Base-by-base conservation (phyloP, 1,140 invertebrate species). In the Melanaphis sacchari region DNA sequence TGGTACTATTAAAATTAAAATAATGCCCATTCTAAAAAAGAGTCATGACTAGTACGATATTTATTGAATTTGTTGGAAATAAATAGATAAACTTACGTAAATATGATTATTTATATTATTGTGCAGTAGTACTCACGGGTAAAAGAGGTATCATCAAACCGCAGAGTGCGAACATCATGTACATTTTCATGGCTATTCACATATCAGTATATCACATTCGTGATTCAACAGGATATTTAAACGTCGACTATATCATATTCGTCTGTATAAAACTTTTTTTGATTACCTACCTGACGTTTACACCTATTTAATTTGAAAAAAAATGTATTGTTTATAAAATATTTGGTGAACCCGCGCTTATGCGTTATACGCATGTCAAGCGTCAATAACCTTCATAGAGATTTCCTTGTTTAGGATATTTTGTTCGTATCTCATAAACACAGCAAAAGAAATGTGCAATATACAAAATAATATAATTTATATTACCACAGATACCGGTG, bases 401-500 rank as follows among this genome's bases (percentile, higher is more conserved):
- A 90, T 90, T 90, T 90, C 88, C 88, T 54, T 90, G 88, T 90
- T 90, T 90, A 59, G 88, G 49, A 52, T 90, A 54, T 24, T 36
- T 88, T 88, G 31, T 46, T 52, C 21, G 18, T 88, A 21, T 52
- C 21, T 26, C 46, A 24, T 76, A 76, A 76, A 76, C 59, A 76
- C 31, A 18, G n/a, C 31, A 76, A n/a, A 5, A 76, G 15, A 76
- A 76, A 76, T 76, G 24, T 52, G 5, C n/a, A n/a, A n/a, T n/a
- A 76, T n/a, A 76, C 31, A n/a, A 76, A n/a, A 76, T 18, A 76
- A 76, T n/a, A 76, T n/a, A 18, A 6, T 76, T 76, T 76, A 18
- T 76, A n/a, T n/a, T n/a, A n/a, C 11, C 18, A n/a, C 59, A n/a
- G 31, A 31, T n/a, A 49, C 46, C n/a, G n/a, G 31, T n/a, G 11